These are phyloP conservation scores for Rousettus leschenaultii DNA, from an alignment of 2,113 vertebrate genomes.

Conservation along the genomic window DNA sequence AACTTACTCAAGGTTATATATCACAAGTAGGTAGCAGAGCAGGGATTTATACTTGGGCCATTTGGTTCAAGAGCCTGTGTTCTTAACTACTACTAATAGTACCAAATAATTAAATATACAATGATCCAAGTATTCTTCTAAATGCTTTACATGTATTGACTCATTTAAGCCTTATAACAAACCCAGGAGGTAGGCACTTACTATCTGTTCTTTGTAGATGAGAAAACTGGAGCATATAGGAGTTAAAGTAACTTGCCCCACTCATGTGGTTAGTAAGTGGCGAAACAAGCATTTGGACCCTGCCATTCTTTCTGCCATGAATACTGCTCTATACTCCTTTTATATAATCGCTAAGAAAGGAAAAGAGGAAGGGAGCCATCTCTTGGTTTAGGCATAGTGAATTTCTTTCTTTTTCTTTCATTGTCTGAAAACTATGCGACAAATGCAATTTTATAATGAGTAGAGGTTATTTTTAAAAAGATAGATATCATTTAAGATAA, in stretches of 20 bases:
- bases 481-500: not conserved
- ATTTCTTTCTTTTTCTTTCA: not conserved
- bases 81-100: not conserved
- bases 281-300: not conserved
- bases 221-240: not conserved
- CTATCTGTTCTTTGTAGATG: not conserved
- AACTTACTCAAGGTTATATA: not conserved
- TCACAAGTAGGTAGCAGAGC: not conserved
- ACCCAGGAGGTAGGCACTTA: not conserved
- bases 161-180: not conserved
- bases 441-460: not conserved
- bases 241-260: not conserved
- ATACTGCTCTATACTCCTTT: not conserved
- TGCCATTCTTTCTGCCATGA: not conserved
- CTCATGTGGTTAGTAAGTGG: not conserved
- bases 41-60: not conserved
- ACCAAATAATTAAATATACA: not conserved
- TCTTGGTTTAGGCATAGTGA: not conserved
- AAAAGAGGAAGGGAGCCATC: not conserved
- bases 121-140: not conserved
- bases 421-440: not conserved
- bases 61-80: not conserved
- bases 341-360: not conserved
- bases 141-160: not conserved
- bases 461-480: not conserved